These are phyloP conservation scores for Ursus arctos DNA, from an alignment of 2,113 vertebrate genomes.

Conservation along the genomic window DNA sequence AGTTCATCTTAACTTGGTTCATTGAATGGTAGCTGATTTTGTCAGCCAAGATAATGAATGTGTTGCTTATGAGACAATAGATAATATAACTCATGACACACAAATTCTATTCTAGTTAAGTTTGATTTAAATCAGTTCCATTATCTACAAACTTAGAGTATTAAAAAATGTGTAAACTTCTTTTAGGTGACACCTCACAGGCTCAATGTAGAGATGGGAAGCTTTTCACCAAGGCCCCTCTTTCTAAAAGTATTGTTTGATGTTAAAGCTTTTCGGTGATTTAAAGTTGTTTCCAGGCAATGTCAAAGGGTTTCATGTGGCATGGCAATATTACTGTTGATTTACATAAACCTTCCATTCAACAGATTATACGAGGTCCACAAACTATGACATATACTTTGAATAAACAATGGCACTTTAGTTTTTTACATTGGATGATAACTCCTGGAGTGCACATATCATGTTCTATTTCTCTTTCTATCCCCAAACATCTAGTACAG, in stretches of 20 bases:
- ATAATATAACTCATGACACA: slow-evolving; percentile 20
- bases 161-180: slow-evolving; percentile 67
- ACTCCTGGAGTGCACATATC: not conserved
- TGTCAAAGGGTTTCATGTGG: not conserved
- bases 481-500: not conserved
- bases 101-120: slow-evolving; percentile 36
- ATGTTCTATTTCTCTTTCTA: not conserved
- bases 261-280: slow-evolving; percentile 53
- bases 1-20: slow-evolving; percentile 63
- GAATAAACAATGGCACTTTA: not conserved
- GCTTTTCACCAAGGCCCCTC: not conserved
- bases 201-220: not conserved
- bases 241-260: slow-evolving; percentile 33
- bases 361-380: not conserved
- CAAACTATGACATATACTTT: not conserved
- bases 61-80: slow-evolving; percentile 36
- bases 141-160: slow-evolving; percentile 56
- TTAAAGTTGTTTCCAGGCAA: slow-evolving; percentile 34
- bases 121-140: slow-evolving; percentile 42
- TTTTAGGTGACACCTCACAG: slow-evolving; percentile 28
- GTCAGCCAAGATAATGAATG: slow-evolving; percentile 14
- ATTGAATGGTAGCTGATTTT: slow-evolving; percentile 51
- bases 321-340: not conserved
- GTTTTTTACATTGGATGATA: not conserved
- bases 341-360: not conserved